These are phyloP conservation scores for Enteromius argenteus DNA, from an alignment of 2,797 vertebrate species.

Conservation along the genomic window DNA sequence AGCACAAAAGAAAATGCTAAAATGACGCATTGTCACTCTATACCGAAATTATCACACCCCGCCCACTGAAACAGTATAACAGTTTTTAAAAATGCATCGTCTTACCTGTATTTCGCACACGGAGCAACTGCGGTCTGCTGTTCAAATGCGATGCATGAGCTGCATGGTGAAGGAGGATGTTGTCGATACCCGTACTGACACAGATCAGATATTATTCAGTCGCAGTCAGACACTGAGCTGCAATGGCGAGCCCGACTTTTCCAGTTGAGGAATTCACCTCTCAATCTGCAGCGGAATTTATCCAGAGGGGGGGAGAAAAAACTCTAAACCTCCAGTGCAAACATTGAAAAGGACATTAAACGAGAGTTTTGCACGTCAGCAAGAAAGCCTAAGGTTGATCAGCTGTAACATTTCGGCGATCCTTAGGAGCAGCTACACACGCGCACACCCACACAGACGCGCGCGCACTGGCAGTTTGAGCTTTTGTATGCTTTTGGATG, in stretches of 20 bases:
- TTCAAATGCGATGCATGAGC: conserved; percentile 36
- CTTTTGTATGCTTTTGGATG: conserved; percentile 24
- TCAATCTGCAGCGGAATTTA: conserved; percentile 31
- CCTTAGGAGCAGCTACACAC: conserved; percentile 36
- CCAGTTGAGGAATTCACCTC: conserved; percentile 55
- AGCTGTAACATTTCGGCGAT: conserved; percentile 46
- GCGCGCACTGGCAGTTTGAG: conserved; percentile 53
- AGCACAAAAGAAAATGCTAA: conserved; percentile 10
- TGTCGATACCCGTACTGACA: conserved; percentile 56
- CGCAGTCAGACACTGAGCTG: conserved; percentile 42
- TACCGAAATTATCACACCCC: conserved; percentile 30
- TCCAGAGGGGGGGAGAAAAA: neutral
- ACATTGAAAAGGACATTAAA: conserved; percentile 21
- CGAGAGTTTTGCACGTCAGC: conserved; percentile 27
- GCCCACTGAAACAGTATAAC: conserved; percentile 14
- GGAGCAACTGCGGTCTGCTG: conserved; percentile 45
- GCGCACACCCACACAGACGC: conserved; percentile 19
- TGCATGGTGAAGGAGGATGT: conserved; percentile 43
- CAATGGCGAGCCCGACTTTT: conserved; percentile 46
- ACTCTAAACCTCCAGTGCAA: conserved; percentile 47
- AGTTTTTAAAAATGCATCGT: neutral
- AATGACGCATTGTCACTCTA: conserved; percentile 34
- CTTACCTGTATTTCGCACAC: conserved; percentile 50
- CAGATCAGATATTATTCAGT: conserved; percentile 43
- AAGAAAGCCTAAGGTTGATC: conserved; percentile 23